Evolutionary conservation across 1,140 invertebrate species (phyloP), one percentile per base, ranked within the genome.

Genomic region (Littorina saxatilis): DNA sequence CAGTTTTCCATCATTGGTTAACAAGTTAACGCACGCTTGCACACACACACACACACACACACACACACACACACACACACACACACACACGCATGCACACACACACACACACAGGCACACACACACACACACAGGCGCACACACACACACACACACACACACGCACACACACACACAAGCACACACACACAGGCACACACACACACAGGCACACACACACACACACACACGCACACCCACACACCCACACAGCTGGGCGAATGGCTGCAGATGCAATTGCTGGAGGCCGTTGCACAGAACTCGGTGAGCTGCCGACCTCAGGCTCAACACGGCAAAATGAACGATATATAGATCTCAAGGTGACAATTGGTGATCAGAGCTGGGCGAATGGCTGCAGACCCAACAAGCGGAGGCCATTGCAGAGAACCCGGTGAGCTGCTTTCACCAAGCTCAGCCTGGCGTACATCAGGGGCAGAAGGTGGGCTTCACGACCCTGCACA

Each of bases 381-480:
- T 90, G 88, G 13, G 80, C 75, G 5, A 88, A 66, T 37, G 89
- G 88, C 58, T 82, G 43, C 37, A 90, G 85, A 2, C 82, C 87
- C 52, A 89, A 32, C 43, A 89, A 80, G 15, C 32, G 17, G 2
- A 90, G 72, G 35, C 76, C 87, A 83, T 89, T 88, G 37, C 77
- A 58, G 82, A 91, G 82, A 1, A 90, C 84, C 61, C 84, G 83
- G 20, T 89, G 87, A 13, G 87, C 84, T 17, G 84, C 83, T 72
- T 88, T 89, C 81, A 91, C 74, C 13, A 91, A 82, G 77, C 89
- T 88, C 4, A 91, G 79, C 72, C 91, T 80, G 15, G 89, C 88
- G 85, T 82, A 91, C 89, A 91, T 91, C 27, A 84, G 73, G 0
- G 89, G 89, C n/a, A 91, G 81, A 17, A 91, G 78, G 50, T 91